phyloP scores from a whole-genome alignment of 2,888 invertebrate genomes.

The Ephialtes manifestator region DNA sequence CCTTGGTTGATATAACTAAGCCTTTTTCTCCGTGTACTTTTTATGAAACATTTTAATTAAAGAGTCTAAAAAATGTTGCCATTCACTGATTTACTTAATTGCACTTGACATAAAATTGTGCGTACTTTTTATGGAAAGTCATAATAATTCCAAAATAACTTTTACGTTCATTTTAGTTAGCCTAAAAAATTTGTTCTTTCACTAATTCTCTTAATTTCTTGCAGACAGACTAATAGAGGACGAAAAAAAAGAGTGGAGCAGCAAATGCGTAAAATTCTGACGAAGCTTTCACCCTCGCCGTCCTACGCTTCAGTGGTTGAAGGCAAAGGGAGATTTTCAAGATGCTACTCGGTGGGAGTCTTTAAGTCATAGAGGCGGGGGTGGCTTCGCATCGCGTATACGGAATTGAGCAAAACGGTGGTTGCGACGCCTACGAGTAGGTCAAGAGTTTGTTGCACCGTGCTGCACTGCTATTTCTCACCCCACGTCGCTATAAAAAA shows the following conservation, averaged over 20 bases:
- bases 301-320: constrained; percentile 15
- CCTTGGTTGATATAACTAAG: too few species aligned
- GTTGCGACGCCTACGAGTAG: constrained; percentile 54
- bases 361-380: constrained; percentile 43
- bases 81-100: too few species aligned
- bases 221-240: neutral
- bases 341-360: constrained; percentile 44
- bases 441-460: constrained; percentile 65
- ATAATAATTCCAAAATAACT: neutral
- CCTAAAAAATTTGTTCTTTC: neutral
- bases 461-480: constrained; percentile 6
- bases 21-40: too few species aligned
- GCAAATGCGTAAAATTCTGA: constrained; percentile 6
- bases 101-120: too few species aligned
- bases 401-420: constrained; percentile 43
- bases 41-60: too few species aligned
- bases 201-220: neutral
- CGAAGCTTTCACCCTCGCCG: constrained; percentile 3
- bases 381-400: constrained; percentile 24
- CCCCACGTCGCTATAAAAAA: neutral
- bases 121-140: too few species aligned
- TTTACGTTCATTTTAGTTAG: neutral
- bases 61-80: too few species aligned
- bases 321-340: constrained; percentile 49
- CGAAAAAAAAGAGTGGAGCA: neutral